Base-by-base conservation (phyloP, 2,113 vertebrate genomes). In the Vidua macroura region DNA sequence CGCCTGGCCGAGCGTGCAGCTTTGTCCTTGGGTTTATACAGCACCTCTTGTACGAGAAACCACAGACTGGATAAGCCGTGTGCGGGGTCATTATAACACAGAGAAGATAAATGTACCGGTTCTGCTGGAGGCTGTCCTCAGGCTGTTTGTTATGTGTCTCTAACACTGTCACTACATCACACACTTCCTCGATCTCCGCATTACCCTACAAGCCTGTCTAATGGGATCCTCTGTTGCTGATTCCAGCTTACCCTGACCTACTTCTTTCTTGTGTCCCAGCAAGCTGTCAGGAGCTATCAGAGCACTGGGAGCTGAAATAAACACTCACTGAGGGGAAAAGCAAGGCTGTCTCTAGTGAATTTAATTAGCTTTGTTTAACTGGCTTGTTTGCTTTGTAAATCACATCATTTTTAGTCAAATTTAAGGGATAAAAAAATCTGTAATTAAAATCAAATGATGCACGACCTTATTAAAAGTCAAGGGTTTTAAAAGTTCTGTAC, bases 181-280 rank as follows among this genome's bases (percentile, higher is more conserved):
- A 95, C 96, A 81, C 95, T 96, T 93, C 95, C 94, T 96, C 81
- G 80, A 89, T 96, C 93, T 97, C 95, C 43, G 79, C 90, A 97
- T 96, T 94, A 87, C 96, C 96, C 97, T 94, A 96, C 94, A 95
- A 96, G 96, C 95, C 94, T 97, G 93, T 94, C 97, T 97, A 96
- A 95, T 94, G 97, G 96, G 97, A 97, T 97, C 97, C 97, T 98
- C 96, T 95, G 88, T 92, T 97, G 96, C 97, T 94, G 96, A 98
- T 97, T 96, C 91, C 77, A n/a, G 97, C 92, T 97, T 97, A 96
- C 95, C 95, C 95, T 98, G 98, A 97, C 97, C 97, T 96, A 97
- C 93, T 98, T 97, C 96, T 97, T 98, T 97, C 90, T 95, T 93
- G 70, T 93, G 96, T 97, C 97, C 96, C 96, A 96, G 97, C 93